Evolutionary conservation across 2,797 vertebrate species (phyloP).

Genomic region (Furcifer pardalis): DNA sequence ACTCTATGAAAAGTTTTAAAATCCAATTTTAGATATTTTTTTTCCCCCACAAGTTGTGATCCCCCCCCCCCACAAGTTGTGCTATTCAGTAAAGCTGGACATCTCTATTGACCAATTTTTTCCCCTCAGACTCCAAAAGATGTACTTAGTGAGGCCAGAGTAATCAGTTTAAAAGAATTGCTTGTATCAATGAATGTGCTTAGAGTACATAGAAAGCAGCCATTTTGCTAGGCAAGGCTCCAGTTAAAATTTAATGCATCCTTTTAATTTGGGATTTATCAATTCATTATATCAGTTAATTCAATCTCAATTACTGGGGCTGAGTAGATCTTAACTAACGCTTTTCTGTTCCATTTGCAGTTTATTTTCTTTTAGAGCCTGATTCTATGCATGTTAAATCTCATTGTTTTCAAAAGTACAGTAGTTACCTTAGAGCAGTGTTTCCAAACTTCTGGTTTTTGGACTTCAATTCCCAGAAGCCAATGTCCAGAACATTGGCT

Average conservation of each 20-base stretch:
- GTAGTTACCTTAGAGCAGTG: too few relatives aligned
- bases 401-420: neutral
- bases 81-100: neutral
- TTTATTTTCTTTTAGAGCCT: neutral
- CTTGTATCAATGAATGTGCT: neutral
- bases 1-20: neutral
- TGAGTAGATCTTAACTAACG: slow-evolving; percentile 18
- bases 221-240: neutral
- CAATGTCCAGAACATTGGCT: too few relatives aligned
- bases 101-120: neutral
- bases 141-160: neutral
- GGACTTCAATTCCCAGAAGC: too few relatives aligned
- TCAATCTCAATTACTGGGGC: neutral
- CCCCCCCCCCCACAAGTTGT: too few relatives aligned
- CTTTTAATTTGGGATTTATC: neutral
- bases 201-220: neutral
- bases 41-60: neutral
- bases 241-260: neutral
- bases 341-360: neutral
- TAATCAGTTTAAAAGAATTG: neutral
- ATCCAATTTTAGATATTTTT: neutral
- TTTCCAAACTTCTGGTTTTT: too few relatives aligned
- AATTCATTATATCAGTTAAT: neutral
- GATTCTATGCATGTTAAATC: neutral
- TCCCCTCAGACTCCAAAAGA: neutral